phyloP scores from a whole-genome alignment of 2,797 vertebrate species.

The Taenioides sp. region DNA sequence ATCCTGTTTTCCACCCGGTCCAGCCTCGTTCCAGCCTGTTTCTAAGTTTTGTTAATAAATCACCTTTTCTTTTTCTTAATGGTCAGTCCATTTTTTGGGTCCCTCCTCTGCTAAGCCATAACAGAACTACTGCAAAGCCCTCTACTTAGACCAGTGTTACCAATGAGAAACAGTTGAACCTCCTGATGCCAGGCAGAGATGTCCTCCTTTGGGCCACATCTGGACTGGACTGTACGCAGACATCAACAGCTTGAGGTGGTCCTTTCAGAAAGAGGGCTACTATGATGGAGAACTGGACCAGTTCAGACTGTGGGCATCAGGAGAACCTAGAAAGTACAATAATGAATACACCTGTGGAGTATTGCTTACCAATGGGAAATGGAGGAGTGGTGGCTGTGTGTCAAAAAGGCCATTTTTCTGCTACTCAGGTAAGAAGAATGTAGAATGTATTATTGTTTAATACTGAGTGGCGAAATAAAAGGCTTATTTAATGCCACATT shows the following conservation, averaged over 20 bases:
- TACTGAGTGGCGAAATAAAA: too few relatives aligned
- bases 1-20: too few relatives aligned
- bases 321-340: rapidly evolving
- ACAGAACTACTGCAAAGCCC: slow-evolving; percentile 5
- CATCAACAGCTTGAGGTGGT: slow-evolving; percentile 10
- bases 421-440: slow-evolving; percentile 3
- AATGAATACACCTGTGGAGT: rapidly evolving
- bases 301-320: slow-evolving; percentile 1
- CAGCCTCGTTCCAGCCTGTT: too few relatives aligned
- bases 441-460: background rate
- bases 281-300: slow-evolving; percentile 2
- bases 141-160: background rate
- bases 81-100: too few relatives aligned
- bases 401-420: rapidly evolving
- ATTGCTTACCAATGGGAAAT: background rate
- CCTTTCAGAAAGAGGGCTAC: background rate
- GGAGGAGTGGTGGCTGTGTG: rapidly evolving
- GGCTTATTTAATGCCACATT: too few relatives aligned
- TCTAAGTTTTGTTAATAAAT: too few relatives aligned
- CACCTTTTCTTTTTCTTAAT: too few relatives aligned
- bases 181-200: background rate
- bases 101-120: too few relatives aligned
- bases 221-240: slow-evolving; percentile 16
- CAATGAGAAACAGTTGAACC: background rate
- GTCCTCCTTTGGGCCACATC: rapidly evolving